These are phyloP conservation scores for Stichopus chloronotus DNA, from an alignment of 35 echinoderm and acorn worm genomes.

Conservation along the genomic window DNA sequence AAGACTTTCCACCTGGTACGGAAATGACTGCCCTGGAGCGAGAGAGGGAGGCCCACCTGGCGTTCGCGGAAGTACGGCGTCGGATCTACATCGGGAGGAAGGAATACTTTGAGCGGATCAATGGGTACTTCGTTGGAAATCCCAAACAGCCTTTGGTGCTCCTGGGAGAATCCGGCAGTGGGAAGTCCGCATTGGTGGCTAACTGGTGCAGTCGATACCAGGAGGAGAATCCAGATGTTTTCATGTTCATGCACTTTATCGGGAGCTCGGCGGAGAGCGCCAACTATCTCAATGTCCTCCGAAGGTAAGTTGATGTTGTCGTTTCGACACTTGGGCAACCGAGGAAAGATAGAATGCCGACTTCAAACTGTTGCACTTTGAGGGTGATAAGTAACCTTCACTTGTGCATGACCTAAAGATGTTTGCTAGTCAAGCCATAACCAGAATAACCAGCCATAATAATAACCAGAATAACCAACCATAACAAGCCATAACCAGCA, in stretches of 20 bases:
- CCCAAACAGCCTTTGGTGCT: conserved; percentile 69
- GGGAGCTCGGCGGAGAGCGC: conserved; percentile 95
- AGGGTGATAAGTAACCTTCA: no score
- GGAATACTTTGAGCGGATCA: conserved; percentile 82
- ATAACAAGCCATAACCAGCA: no score
- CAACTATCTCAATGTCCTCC: conserved; percentile 72
- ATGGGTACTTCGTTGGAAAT: conserved; percentile 55
- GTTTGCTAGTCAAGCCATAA: no score
- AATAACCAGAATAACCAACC: no score
- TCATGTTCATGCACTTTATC: conserved; percentile 92
- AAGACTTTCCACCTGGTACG: conserved; percentile 90
- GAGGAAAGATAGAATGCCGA: no score
- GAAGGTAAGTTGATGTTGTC: conserved; percentile 57
- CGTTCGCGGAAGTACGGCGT: conserved; percentile 76
- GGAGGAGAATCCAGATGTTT: conserved; percentile 73
- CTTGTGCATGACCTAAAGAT: no score
- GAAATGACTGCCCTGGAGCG: conserved; percentile 71
- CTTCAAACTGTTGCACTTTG: no score
- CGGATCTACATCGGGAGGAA: conserved; percentile 83
- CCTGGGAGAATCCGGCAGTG: conserved; percentile 80
- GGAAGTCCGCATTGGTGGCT: conserved; percentile 89
- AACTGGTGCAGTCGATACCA: conserved; percentile 86
- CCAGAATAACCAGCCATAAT: no score
- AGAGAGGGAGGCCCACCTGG: conserved; percentile 79
- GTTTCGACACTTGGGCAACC: no score